A percentile compares a stretch with the other conserved stretches of the same genome.
phyloP scores from a whole-genome alignment of 1,140 invertebrate genomes.

The Gryon sp. region DNA sequence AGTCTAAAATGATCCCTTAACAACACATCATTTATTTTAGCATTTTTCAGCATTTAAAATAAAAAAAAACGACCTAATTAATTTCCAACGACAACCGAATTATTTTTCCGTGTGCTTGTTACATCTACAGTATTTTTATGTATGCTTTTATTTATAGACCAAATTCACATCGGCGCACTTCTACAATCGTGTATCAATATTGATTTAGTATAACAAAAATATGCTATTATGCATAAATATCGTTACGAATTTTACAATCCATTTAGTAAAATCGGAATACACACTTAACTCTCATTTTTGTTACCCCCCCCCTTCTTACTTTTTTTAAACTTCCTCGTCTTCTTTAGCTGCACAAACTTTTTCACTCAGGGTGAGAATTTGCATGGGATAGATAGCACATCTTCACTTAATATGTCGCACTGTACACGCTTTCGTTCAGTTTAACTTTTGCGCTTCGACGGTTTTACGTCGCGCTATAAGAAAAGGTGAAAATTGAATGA shows the following conservation, averaged over 20 bases:
- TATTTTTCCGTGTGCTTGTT: slow-evolving; percentile 10
- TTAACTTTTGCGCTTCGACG: slow-evolving; percentile 57
- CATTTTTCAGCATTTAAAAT: no score
- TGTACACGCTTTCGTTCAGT: slow-evolving; percentile 61
- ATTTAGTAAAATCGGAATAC: slow-evolving; percentile 8
- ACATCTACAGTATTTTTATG: no score
- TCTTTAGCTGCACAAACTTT: slow-evolving; percentile 37
- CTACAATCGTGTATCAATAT: slow-evolving; percentile 14
- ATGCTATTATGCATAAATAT: slow-evolving; percentile 17
- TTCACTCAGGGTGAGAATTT: slow-evolving; percentile 43
- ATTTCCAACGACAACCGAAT: background rate
- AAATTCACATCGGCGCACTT: slow-evolving; percentile 5
- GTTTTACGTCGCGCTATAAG: slow-evolving; percentile 39
- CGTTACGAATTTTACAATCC: slow-evolving; percentile 11
- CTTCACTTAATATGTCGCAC: slow-evolving; percentile 52
- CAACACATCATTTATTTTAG: no score
- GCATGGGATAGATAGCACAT: slow-evolving; percentile 53
- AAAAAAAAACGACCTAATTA: no score
- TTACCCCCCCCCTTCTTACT: no score
- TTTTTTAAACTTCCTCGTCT: background rate
- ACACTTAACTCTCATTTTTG: slow-evolving; percentile 33
- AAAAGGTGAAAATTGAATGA: slow-evolving; percentile 63
- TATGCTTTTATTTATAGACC: background rate
- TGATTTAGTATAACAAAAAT: slow-evolving; percentile 23
- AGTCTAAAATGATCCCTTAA: no score